Evolutionary conservation across 2,888 invertebrate species (phyloP), one percentile per base, ranked within the genome.

Genomic region (Altica lythri): DNA sequence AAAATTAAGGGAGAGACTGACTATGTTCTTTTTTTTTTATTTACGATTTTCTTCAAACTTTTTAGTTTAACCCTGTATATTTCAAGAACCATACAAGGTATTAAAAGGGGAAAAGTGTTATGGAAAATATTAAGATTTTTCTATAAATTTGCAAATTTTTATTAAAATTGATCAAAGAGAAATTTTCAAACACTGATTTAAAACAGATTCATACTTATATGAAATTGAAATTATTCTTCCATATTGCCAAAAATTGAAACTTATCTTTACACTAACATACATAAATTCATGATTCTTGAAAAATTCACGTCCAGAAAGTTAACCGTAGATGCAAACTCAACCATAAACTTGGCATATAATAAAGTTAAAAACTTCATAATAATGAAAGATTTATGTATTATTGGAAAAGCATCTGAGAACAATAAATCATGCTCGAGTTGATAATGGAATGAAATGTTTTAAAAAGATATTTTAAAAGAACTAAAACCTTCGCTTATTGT

Each of bases 331-430:
- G 42, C 53, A 35, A 53, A 53, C 43, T 53, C 47, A 37, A 53
- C 47, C 37, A 47, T 53, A 46, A 55, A 55, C 42, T 50, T 34
- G 30, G 50, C 32, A 55, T 55, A 55, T 51, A 40, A 55, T 55
- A 49, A 51, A 55, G 50, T 46, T 55, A 5, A 32, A n/a, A 55
- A 55, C 51, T 50, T 42, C 40, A 51, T 55, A 42, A 49, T 50
- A 51, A 50, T 46, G 44, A 45, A 55, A 32, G 50, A 55, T 50
- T 55, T 50, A 55, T 55, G 49, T 45, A 46, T 42, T 46, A 51
- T 51, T 53, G 53, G 53, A 43, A 53, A 42, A 18, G 47, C 53
- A 53, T 53, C 53, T 42, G 30, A 34, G 53, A 32, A 38, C 53
- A 16, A 53, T 53, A 48, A 53, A 53, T 53, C 53, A 53, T 19